Percentiles rank a stretch among this genome's conserved stretches.
phyloP scores from a whole-genome alignment of 2,113 vertebrate genomes.

The Formicarius rufipectus region DNA sequence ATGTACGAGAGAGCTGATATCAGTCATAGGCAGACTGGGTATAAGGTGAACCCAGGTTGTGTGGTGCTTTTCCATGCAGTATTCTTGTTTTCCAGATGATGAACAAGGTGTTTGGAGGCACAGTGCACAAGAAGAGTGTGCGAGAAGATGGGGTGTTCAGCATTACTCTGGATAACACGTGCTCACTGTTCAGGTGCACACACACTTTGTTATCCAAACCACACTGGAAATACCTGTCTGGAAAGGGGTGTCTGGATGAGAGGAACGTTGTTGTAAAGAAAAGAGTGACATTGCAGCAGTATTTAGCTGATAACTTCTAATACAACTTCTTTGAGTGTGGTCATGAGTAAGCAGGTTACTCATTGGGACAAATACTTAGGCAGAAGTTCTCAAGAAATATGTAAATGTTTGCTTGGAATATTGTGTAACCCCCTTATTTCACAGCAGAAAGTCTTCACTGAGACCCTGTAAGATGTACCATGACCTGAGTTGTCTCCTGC shows the following conservation, averaged over 20 bases:
- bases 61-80: background rate
- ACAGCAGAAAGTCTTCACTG: background rate
- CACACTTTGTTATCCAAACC: background rate
- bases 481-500: background rate
- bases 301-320: background rate
- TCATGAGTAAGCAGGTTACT: background rate
- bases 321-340: background rate
- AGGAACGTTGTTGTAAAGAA: background rate
- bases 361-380: background rate
- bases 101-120: slow-evolving; percentile 98
- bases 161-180: slow-evolving; percentile 91
- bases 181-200: slow-evolving; percentile 92
- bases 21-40: background rate
- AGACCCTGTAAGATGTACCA: too few species aligned
- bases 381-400: background rate
- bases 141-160: slow-evolving; percentile 96
- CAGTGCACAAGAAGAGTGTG: slow-evolving; percentile 94
- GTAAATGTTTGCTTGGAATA: background rate
- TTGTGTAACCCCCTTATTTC: background rate
- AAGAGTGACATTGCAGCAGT: background rate
- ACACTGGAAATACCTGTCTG: background rate
- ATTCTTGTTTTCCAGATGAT: slow-evolving; percentile 86
- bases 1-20: background rate
- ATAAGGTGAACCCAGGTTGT: rapidly evolving
- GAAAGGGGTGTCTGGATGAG: background rate